Evolutionary conservation across 2,888 invertebrate species (phyloP).

Genomic region (Drosophila atripex): DNA sequence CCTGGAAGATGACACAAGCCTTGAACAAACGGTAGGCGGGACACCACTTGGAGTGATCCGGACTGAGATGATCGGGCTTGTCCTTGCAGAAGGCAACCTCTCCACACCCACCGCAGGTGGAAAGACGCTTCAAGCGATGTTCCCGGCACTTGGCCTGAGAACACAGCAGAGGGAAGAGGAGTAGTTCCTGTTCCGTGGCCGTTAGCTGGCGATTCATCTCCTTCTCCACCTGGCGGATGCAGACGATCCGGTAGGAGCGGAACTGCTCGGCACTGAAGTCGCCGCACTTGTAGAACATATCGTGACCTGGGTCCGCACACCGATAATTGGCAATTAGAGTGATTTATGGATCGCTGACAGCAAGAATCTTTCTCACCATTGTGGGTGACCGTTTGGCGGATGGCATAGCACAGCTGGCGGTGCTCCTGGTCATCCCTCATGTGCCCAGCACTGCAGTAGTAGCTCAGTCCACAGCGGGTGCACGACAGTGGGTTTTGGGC

Average conservation of each 20-base stretch:
- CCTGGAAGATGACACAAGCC: conserved; percentile 86
- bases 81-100: conserved; percentile 86
- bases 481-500: conserved; percentile 77
- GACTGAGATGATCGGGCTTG: conserved; percentile 85
- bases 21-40: conserved; percentile 86
- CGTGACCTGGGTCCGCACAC: conserved; percentile 83
- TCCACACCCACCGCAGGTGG: conserved; percentile 86
- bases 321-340: conserved; percentile 34
- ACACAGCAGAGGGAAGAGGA: conserved; percentile 88
- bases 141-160: conserved; percentile 85
- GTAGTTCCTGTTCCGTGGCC: conserved; percentile 88
- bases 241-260: conserved; percentile 87
- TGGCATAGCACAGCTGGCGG: conserved; percentile 86
- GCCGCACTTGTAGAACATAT: conserved; percentile 84
- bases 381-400: conserved; percentile 86
- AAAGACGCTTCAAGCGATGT: conserved; percentile 84
- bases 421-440: conserved; percentile 87
- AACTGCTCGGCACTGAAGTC: conserved; percentile 86
- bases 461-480: conserved; percentile 86
- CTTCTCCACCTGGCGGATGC: conserved; percentile 86
- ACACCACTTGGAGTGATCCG: conserved; percentile 87
- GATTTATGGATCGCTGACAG: conserved; percentile 28
- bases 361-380: conserved; percentile 83
- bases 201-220: conserved; percentile 86
- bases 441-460: conserved; percentile 87